These are phyloP conservation scores for Drosophila tani DNA, from an alignment of 1,140 invertebrate genomes.

Conservation along the genomic window DNA sequence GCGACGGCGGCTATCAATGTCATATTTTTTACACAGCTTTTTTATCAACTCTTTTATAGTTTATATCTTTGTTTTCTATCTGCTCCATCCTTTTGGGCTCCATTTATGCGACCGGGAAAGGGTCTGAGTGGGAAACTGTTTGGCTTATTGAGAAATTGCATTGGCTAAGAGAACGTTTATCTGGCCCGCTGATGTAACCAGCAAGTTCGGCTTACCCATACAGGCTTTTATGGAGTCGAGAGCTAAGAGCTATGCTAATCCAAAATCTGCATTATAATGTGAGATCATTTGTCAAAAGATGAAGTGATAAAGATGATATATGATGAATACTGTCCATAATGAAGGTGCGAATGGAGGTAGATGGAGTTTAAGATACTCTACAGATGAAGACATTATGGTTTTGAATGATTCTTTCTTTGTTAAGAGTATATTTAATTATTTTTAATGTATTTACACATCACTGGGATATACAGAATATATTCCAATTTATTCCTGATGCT, in stretches of 20 bases:
- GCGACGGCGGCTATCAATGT: slow-evolving; percentile 67
- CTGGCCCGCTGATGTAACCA: slow-evolving; percentile 19
- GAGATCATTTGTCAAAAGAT: slow-evolving; percentile 57
- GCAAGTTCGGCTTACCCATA: slow-evolving; percentile 23
- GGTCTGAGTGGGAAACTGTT: slow-evolving; percentile 51
- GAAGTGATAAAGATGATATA: slow-evolving; percentile 50
- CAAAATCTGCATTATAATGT: slow-evolving; percentile 59
- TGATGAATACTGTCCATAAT: slow-evolving; percentile 32
- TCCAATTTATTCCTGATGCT: background rate
- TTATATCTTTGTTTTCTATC: slow-evolving; percentile 78
- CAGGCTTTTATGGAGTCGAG: slow-evolving; percentile 17
- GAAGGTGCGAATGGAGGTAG: slow-evolving; percentile 22
- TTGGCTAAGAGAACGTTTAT: slow-evolving; percentile 24
- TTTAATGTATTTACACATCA: background rate
- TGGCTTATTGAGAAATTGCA: slow-evolving; percentile 71
- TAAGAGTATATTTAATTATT: background rate
- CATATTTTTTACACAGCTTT: slow-evolving; percentile 57
- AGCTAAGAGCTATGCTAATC: slow-evolving; percentile 53
- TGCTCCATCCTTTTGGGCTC: slow-evolving; percentile 34
- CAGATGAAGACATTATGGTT: background rate
- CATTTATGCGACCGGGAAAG: slow-evolving; percentile 31
- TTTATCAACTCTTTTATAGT: slow-evolving; percentile 79
- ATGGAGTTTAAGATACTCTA: slow-evolving; percentile 13
- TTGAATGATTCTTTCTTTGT: background rate
- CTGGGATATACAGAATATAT: background rate